Evolutionary conservation across 2,888 invertebrate genomes (phyloP), one percentile per base, ranked within the genome.

Genomic region (Entomobrya multifasciata): DNA sequence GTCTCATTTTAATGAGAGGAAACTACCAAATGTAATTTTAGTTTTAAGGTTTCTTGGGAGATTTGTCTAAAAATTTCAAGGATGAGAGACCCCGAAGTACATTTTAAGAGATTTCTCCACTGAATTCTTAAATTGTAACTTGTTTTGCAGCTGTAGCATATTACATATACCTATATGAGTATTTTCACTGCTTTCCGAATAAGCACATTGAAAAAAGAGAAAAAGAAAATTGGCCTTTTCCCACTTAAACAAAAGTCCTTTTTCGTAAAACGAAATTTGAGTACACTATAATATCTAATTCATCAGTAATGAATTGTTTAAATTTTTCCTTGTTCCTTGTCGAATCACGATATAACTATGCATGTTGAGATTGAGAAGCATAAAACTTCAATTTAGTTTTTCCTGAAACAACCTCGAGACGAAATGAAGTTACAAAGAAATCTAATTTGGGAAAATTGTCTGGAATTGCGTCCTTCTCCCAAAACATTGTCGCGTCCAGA

Each of bases 381-480:
- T n/a, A n/a, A n/a, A n/a, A n/a, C n/a, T n/a, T n/a, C n/a, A n/a
- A n/a, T n/a, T n/a, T n/a, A n/a, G n/a, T n/a, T n/a, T n/a, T n/a
- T n/a, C n/a, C n/a, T 8, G 36, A 36, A 30, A 81, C 81, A 70
- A 70, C 15, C 55, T 47, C 17, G 17, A 20, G 41, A 67, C 27
- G 41, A 36, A 81, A 76, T 62, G 74, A 62, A 83, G 82, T 82
- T 82, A 74, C 62, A 47, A 60, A 22, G 55, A 83, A 83, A 83
- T 83, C 82, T 83, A 74, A 83, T 83, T 83, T 76, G 20, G 41
- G 62, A 27, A 76, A 83, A 83, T 65, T 74, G 74, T 83, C 52
- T 30, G 22, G 30, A 25, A 22, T 57, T 11, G 11, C 6, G 52
- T 17, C 6, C 52, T 52, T 52, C 57, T 57, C 17, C 52, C 47